phyloP scores from a whole-genome alignment of 2,888 invertebrate species.

The Tethea ocularis region DNA sequence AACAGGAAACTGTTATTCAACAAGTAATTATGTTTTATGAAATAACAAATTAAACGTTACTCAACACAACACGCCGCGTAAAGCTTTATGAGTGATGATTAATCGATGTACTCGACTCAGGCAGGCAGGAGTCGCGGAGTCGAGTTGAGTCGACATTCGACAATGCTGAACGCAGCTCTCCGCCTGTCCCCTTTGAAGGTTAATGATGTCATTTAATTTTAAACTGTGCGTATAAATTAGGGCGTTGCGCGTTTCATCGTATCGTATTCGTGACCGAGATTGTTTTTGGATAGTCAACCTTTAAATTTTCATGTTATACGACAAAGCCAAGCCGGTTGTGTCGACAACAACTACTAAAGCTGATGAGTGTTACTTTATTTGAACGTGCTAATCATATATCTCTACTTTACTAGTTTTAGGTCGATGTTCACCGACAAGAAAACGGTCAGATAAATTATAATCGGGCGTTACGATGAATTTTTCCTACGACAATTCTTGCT shows the following conservation, averaged over 20 bases:
- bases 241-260: background rate
- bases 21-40: slow-evolving; percentile 14
- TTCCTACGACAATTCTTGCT: too few species aligned
- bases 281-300: background rate
- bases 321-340: too few species aligned
- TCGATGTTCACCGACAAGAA: too few species aligned
- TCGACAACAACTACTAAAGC: too few species aligned
- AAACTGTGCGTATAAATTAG: background rate
- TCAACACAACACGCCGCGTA: slow-evolving; percentile 11
- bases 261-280: background rate
- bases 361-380: too few species aligned
- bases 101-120: slow-evolving; percentile 1
- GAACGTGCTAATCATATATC: too few species aligned
- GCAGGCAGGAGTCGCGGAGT: slow-evolving; percentile 1
- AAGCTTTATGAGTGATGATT: slow-evolving; percentile 8
- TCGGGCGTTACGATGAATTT: too few species aligned
- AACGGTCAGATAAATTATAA: too few species aligned
- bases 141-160: slow-evolving; percentile 5
- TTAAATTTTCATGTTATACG: background rate
- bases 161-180: background rate
- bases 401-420: too few species aligned
- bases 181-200: background rate
- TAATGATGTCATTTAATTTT: slow-evolving; percentile 4
- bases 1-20: slow-evolving; percentile 10
- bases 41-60: slow-evolving; percentile 17